Evolutionary conservation across 2,113 vertebrate species (phyloP), one percentile per base, ranked within the genome.

Genomic region (Setophaga kirtlandii): DNA sequence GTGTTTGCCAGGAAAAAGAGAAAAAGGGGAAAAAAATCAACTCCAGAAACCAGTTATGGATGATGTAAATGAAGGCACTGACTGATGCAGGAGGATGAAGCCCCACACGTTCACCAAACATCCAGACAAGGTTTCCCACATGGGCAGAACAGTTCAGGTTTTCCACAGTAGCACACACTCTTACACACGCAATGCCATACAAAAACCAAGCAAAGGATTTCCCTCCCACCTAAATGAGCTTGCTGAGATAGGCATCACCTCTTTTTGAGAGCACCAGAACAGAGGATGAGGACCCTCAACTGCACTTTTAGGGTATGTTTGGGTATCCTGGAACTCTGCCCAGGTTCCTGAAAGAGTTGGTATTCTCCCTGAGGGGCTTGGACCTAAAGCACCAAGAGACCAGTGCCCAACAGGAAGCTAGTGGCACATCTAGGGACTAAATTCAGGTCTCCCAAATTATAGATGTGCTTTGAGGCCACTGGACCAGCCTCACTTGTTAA

Each of bases 121-220:
- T 15, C 35, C 50, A 60, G 25, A 24, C 2, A 46, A 50, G 11
- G 58, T 10, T 23, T 76, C 28, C 62, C 9, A 11, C 3, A 24
- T 5, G 15, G 18, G 31, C 49, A 50, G 11, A 87, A 56, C 11
- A 50, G 31, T 62, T 81, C 15, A 53, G 30, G 59, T 53, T 95
- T 84, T 62, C 75, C 46, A 55, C 15, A 9, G 18, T 7, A 60
- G 28, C 31, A 60, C 15, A 49, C 56, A 68, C 19, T 64, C 10
- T 46, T 9, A 15, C 2, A 42, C 9, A 47, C 2, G 7, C 58
- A 60, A 17, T 1, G 2, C 67, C 46, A 41, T 18, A 31, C 1
- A 5, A 78, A 74, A 64, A 52, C 7, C 19, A 28, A 77, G 28
- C 30, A 31, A 74, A 78, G 18, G 4, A 73, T 75, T 91, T 89